A percentile compares a stretch with the other conserved stretches of the same genome.
Evolutionary conservation across 2,888 invertebrate genomes (phyloP).

Genomic region (Endomychus coccineus): DNA sequence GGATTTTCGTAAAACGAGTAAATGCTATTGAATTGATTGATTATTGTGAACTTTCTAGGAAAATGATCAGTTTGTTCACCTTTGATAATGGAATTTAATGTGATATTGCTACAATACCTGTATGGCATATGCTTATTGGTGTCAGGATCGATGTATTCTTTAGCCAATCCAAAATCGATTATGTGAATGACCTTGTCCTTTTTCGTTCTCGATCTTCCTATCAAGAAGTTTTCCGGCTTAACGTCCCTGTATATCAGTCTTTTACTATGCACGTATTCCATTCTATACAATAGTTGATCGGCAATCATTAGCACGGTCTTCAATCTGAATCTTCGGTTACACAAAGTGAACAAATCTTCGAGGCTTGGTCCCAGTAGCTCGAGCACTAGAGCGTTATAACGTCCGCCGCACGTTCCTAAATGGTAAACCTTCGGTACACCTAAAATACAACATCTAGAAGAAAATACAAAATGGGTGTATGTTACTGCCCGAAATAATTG

Average conservation of each 20-base stretch:
- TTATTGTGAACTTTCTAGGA: too few species aligned
- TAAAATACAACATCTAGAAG: slow-evolving; percentile 20
- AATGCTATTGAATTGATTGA: too few species aligned
- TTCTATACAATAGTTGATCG: slow-evolving; percentile 76
- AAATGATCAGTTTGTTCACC: too few species aligned
- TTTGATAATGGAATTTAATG: too few species aligned
- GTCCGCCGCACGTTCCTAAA: slow-evolving; percentile 63
- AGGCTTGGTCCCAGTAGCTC: slow-evolving; percentile 65
- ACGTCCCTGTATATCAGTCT: slow-evolving; percentile 99
- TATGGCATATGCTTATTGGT: slow-evolving; percentile 99
- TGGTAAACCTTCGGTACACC: slow-evolving; percentile 68
- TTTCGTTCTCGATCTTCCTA: slow-evolving; percentile 94
- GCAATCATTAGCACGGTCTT: slow-evolving; percentile 69
- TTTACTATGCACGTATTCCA: slow-evolving; percentile 99
- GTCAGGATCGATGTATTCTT: slow-evolving; percentile 99
- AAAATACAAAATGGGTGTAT: slow-evolving; percentile 3
- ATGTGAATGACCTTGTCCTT: slow-evolving; percentile 99
- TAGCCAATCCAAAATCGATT: slow-evolving; percentile 99
- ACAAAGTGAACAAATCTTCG: slow-evolving; percentile 66
- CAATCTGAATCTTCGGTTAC: slow-evolving; percentile 61
- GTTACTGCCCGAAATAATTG: too few species aligned
- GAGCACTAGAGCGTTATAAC: slow-evolving; percentile 68
- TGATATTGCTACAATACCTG: slow-evolving; percentile 29
- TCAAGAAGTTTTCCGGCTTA: slow-evolving; percentile 99
- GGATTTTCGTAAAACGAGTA: too few species aligned